Percentiles rank a stretch among this genome's conserved stretches.
Conservation (phyloP, 1,140 invertebrate species). For the Drosophila subobscura region DNA sequence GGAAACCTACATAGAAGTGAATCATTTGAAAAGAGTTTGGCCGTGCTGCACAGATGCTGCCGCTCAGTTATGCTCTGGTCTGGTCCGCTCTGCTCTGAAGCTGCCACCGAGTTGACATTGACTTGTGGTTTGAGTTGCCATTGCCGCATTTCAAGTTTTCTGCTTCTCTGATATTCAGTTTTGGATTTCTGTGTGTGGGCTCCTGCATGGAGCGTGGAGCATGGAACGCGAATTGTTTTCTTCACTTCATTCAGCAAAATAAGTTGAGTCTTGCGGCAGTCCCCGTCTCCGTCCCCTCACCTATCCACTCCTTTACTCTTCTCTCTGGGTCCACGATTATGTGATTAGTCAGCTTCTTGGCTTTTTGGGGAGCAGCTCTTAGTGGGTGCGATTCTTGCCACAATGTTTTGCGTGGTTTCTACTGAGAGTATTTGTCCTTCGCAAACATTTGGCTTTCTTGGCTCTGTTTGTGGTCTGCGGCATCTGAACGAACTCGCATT, state of each 20-base stretch:
- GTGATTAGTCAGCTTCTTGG: slow-evolving; percentile 74
- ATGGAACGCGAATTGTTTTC: slow-evolving; percentile 61
- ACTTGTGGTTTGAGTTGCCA: slow-evolving; percentile 75
- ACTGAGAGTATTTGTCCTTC: slow-evolving; percentile 62
- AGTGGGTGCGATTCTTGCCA: slow-evolving; percentile 72
- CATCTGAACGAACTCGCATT: slow-evolving; percentile 60
- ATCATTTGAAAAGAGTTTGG: slow-evolving; percentile 53
- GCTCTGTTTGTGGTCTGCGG: slow-evolving; percentile 46
- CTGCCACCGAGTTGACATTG: slow-evolving; percentile 76
- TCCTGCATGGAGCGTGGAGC: slow-evolving; percentile 11
- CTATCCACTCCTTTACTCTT: neutral
- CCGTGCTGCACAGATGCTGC: slow-evolving; percentile 39
- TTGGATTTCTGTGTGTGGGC: slow-evolving; percentile 63
- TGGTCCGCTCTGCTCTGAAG: slow-evolving; percentile 16
- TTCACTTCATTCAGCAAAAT: slow-evolving; percentile 61
- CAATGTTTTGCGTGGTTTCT: slow-evolving; percentile 68
- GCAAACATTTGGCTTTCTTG: slow-evolving; percentile 41
- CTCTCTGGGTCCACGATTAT: slow-evolving; percentile 23
- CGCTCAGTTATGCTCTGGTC: slow-evolving; percentile 21
- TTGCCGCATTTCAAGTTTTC: slow-evolving; percentile 59
- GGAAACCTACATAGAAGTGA: slow-evolving; percentile 52
- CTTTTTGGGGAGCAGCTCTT: slow-evolving; percentile 53
- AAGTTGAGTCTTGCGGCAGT: slow-evolving; percentile 7
- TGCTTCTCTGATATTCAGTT: slow-evolving; percentile 25
- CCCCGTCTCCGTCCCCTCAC: neutral